Evolutionary conservation across 1,140 invertebrate species (phyloP).

Genomic region (Cherax quadricarinatus): DNA sequence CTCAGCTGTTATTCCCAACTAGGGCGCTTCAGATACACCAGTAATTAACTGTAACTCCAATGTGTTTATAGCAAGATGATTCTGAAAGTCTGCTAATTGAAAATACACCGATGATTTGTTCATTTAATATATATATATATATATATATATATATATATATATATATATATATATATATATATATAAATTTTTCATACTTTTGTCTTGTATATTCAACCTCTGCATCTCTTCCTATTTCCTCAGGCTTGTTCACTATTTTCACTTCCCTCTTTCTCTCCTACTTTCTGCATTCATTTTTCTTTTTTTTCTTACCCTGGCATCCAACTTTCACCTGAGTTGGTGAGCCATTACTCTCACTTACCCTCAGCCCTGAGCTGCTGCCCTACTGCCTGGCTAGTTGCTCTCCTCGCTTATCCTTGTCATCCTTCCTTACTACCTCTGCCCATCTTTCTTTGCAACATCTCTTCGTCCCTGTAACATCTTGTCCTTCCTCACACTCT

Average conservation of each 20-base stretch:
- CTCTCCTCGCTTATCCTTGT: not conserved
- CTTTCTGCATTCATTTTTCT: not conserved
- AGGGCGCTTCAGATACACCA: not conserved
- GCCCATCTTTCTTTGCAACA: no score
- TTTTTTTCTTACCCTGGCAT: constrained; percentile 1
- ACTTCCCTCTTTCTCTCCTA: not conserved
- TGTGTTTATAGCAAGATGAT: not conserved
- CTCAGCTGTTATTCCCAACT: not conserved
- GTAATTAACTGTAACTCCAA: not conserved
- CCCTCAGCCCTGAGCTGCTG: constrained; percentile 28
- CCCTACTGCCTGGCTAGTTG: constrained; percentile 27
- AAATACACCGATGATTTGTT: not conserved
- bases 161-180: constrained; percentile 58
- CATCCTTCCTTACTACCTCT: no score
- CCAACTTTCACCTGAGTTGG: constrained; percentile 30
- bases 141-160: constrained; percentile 37
- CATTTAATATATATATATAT: not conserved
- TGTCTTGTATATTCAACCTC: no score
- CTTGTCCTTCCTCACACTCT: no score
- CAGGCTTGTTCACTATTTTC: not conserved
- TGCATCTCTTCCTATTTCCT: not conserved
- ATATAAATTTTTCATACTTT: constrained; percentile 25
- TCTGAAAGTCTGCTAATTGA: not conserved
- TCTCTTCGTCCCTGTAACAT: no score
- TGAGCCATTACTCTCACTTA: constrained; percentile 34